phyloP scores from a whole-genome alignment of 2,888 invertebrate genomes.

The Drosophila anomalata region DNA sequence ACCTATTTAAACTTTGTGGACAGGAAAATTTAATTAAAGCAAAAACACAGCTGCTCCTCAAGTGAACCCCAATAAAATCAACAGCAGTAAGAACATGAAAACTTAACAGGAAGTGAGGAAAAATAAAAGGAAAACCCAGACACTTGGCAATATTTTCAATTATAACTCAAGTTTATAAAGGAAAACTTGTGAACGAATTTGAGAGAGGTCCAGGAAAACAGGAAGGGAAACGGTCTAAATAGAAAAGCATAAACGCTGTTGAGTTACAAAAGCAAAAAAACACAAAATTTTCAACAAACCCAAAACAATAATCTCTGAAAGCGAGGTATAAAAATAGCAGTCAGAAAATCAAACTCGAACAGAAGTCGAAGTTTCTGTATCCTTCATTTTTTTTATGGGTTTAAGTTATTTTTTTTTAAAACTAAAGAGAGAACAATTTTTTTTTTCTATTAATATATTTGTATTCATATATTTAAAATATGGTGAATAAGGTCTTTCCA shows the following conservation, averaged over 20 bases:
- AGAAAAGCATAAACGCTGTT: slow-evolving; percentile 40
- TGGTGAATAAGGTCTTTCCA: too few species aligned
- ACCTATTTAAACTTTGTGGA: slow-evolving; percentile 77
- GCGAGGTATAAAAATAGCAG: slow-evolving; percentile 41
- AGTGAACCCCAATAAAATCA: slow-evolving; percentile 39
- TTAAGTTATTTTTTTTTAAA: not conserved
- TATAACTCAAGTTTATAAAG: slow-evolving; percentile 75
- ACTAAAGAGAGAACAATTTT: not conserved
- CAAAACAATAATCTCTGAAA: slow-evolving; percentile 34
- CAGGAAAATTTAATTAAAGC: slow-evolving; percentile 77
- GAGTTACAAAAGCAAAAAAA: slow-evolving; percentile 13
- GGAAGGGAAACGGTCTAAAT: slow-evolving; percentile 35
- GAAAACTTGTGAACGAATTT: slow-evolving; percentile 52
- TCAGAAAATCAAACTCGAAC: not conserved
- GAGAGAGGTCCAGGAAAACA: slow-evolving; percentile 30
- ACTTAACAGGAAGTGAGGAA: slow-evolving; percentile 3
- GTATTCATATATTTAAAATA: too few species aligned
- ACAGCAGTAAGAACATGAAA: slow-evolving; percentile 29
- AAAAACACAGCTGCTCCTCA: slow-evolving; percentile 71
- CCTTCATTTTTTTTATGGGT: not conserved
- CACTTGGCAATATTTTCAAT: slow-evolving; percentile 69
- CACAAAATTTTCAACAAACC: slow-evolving; percentile 13
- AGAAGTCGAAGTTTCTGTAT: not conserved
- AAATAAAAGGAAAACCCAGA: slow-evolving; percentile 18
- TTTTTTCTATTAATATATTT: not conserved